These are phyloP conservation scores for Psittacus erithacus DNA, from an alignment of 2,113 vertebrate genomes.

Conservation along the genomic window DNA sequence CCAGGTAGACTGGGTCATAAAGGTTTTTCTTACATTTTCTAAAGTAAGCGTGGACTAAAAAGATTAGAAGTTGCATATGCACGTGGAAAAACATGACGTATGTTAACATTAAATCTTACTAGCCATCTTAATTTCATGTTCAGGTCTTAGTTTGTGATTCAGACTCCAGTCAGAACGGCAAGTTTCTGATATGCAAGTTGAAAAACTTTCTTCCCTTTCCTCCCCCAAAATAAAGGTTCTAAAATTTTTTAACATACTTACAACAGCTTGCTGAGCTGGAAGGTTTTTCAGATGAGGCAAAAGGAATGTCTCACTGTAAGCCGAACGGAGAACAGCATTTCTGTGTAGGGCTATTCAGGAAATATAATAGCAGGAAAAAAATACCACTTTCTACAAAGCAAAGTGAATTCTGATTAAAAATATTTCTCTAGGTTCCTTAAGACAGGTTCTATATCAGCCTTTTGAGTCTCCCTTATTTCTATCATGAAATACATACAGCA, in stretches of 20 bases:
- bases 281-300: conserved; percentile 93
- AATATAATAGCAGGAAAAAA: background rate
- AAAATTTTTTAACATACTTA: conserved; percentile 73
- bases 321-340: conserved; percentile 87
- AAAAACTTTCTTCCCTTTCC: background rate
- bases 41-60: background rate
- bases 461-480: background rate
- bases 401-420: background rate
- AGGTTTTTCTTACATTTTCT: background rate
- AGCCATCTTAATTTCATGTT: background rate
- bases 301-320: conserved; percentile 87
- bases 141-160: background rate
- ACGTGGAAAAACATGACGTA: background rate
- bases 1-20: background rate
- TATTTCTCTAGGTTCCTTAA: background rate
- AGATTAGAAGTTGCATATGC: background rate
- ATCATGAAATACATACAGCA: background rate
- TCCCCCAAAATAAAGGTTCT: background rate
- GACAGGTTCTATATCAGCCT: background rate
- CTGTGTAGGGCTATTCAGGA: conserved; percentile 81
- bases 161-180: background rate
- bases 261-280: conserved; percentile 82
- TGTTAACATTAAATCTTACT: background rate
- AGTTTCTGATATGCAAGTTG: background rate
- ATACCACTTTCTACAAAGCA: background rate